A percentile compares a stretch with the other conserved stretches of the same genome.
phyloP scores from a whole-genome alignment of 2,113 vertebrate genomes.

The Xenopus borealis region DNA sequence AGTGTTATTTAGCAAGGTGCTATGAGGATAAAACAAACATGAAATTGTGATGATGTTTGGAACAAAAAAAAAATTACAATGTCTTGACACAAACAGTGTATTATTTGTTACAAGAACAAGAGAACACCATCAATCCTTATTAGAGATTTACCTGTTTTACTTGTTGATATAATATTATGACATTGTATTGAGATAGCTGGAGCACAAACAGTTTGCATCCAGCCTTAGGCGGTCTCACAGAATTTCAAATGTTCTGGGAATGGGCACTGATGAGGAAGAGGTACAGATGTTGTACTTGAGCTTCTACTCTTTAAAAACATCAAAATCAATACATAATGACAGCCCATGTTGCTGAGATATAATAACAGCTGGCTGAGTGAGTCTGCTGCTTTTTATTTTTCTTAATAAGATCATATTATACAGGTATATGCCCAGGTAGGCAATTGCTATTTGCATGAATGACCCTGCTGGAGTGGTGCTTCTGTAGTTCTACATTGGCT shows the following conservation, averaged over 20 bases:
- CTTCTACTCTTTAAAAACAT: slow-evolving; percentile 17
- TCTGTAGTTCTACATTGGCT: neutral
- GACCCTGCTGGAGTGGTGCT: neutral
- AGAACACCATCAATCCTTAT: neutral
- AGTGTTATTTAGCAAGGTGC: neutral
- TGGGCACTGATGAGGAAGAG: slow-evolving; percentile 34
- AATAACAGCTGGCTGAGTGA: slow-evolving; percentile 28
- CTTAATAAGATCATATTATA: slow-evolving; percentile 11
- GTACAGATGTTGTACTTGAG: slow-evolving; percentile 23
- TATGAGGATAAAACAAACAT: neutral
- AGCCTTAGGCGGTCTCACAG: slow-evolving; percentile 30
- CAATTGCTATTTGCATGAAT: neutral
- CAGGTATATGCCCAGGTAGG: slow-evolving; percentile 14
- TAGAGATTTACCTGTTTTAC: slow-evolving; percentile 4
- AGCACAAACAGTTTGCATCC: slow-evolving; percentile 14
- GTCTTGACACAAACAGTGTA: neutral
- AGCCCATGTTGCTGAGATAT: slow-evolving; percentile 5
- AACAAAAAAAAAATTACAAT: neutral
- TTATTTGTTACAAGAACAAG: neutral
- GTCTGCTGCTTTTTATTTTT: slow-evolving; percentile 1
- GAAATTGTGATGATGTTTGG: neutral
- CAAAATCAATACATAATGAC: slow-evolving; percentile 32
- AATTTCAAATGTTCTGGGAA: slow-evolving; percentile 25
- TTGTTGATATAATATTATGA: slow-evolving; percentile 7
- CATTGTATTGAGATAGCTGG: slow-evolving; percentile 10